phyloP scores from a whole-genome alignment of 1,140 invertebrate genomes.

The Aphidius gifuensis region DNA sequence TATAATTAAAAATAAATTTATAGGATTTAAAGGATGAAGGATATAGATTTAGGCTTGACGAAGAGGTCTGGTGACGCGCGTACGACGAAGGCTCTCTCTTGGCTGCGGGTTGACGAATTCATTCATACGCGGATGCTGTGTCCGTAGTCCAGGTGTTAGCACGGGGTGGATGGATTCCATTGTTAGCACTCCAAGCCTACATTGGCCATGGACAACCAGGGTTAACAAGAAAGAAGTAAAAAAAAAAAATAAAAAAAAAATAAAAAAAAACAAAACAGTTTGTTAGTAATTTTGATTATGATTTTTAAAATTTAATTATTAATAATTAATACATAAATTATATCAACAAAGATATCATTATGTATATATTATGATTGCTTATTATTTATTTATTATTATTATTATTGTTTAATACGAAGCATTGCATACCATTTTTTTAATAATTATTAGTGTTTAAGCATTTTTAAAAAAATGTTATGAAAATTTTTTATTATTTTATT shows the following conservation, averaged over 20 bases:
- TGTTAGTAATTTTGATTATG: conserved; percentile 59
- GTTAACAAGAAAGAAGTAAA: conserved; percentile 62
- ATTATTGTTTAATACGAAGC: conserved; percentile 49
- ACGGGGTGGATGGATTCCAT: conserved; percentile 57
- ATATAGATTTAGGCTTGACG: conserved; percentile 50
- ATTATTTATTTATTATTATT: conserved; percentile 28
- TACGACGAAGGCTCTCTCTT: conserved; percentile 51
- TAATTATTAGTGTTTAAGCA: conserved; percentile 3
- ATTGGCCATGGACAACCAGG: conserved; percentile 59
- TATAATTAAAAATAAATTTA: conserved; percentile 14
- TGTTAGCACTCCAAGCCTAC: conserved; percentile 70
- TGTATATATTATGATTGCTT: conserved; percentile 50
- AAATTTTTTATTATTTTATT: conserved; percentile 38
- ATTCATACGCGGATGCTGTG: conserved; percentile 53
- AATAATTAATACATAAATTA: conserved; percentile 35
- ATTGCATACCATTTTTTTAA: not conserved
- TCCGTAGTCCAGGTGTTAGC: conserved; percentile 57
- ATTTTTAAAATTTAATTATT: conserved; percentile 37
- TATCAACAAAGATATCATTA: conserved; percentile 45
- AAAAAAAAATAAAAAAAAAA: conserved; percentile 54
- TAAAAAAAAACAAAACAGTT: conserved; percentile 49
- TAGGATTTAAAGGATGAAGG: conserved; percentile 25
- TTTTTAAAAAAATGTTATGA: conserved; percentile 14
- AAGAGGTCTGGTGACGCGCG: conserved; percentile 53
- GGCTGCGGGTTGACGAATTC: conserved; percentile 37